phyloP scores from a whole-genome alignment of 2,888 invertebrate species.

The Melinopterus prodromus region DNA sequence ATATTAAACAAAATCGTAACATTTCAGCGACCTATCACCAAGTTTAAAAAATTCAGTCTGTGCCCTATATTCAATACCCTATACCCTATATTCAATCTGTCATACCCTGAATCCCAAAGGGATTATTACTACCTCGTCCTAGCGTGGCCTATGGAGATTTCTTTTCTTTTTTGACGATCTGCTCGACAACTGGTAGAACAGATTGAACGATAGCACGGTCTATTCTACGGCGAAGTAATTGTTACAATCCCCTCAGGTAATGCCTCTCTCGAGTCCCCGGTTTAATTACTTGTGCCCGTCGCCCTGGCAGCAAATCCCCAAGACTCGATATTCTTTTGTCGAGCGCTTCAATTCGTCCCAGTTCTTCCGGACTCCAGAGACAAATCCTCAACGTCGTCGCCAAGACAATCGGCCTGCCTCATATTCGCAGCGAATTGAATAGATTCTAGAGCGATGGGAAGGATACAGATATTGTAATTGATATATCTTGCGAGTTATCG shows the following conservation, averaged over 20 bases:
- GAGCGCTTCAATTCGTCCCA: neutral
- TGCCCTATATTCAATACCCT: no score
- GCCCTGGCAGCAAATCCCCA: neutral
- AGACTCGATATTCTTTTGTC: constrained; percentile 4
- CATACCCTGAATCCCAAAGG: neutral
- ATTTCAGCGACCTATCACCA: no score
- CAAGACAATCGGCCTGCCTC: neutral
- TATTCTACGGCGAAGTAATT: neutral
- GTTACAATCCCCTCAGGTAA: neutral
- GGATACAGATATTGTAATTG: no score
- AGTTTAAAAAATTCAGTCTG: no score
- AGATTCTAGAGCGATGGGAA: no score
- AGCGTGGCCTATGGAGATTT: neutral
- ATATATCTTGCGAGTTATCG: no score
- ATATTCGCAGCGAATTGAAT: neutral
- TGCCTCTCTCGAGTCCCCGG: neutral
- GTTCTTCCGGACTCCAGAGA: neutral
- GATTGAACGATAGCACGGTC: neutral
- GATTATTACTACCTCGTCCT: neutral
- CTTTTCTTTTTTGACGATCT: neutral
- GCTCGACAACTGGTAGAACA: neutral
- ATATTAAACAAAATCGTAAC: no score
- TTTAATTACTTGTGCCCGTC: neutral
- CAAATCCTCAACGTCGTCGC: neutral
- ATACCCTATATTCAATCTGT: no score